A percentile compares a stretch with the other conserved stretches of the same genome.
These are phyloP conservation scores for Hucho hucho DNA, from an alignment of 2,113 vertebrate species.

Conservation along the genomic window DNA sequence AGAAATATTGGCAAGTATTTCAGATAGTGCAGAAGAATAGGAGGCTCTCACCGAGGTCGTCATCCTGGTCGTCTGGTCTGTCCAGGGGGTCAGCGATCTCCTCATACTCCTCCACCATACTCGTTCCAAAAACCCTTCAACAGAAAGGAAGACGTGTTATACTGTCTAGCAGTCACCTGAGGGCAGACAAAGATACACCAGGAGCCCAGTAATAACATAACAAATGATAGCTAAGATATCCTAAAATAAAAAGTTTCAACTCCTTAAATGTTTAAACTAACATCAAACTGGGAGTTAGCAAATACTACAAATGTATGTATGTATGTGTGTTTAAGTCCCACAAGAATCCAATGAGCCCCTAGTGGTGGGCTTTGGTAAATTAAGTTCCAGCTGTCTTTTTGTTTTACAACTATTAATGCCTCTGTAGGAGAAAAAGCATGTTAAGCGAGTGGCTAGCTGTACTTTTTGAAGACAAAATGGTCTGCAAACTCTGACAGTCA, in stretches of 20 bases:
- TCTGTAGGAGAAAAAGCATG: neutral
- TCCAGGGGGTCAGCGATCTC: constrained; percentile 91
- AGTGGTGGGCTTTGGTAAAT: neutral
- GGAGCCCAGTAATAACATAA: neutral
- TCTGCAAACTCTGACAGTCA: neutral
- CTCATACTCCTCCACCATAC: constrained; percentile 98
- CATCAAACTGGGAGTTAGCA: too few relatives aligned
- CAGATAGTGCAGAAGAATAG: neutral
- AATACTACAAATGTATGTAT: too few relatives aligned
- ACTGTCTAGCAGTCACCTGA: neutral
- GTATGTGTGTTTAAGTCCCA: neutral
- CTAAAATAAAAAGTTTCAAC: too few relatives aligned
- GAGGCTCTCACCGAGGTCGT: constrained; percentile 83
- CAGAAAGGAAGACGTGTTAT: neutral
- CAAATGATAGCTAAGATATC: too few relatives aligned
- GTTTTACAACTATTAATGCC: neutral
- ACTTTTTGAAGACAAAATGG: constrained; percentile 6
- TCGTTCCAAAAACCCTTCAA: constrained; percentile 93
- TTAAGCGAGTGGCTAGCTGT: neutral
- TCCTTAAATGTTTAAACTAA: too few relatives aligned
- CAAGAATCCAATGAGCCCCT: neutral
- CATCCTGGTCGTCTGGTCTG: constrained; percentile 85
- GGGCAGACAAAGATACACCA: neutral
- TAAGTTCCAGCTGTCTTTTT: too few relatives aligned
- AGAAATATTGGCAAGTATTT: too few relatives aligned